A percentile compares a stretch with the other conserved stretches of the same genome.
Evolutionary conservation across 2,888 invertebrate genomes (phyloP).

Genomic region (Agriotes lineatus): DNA sequence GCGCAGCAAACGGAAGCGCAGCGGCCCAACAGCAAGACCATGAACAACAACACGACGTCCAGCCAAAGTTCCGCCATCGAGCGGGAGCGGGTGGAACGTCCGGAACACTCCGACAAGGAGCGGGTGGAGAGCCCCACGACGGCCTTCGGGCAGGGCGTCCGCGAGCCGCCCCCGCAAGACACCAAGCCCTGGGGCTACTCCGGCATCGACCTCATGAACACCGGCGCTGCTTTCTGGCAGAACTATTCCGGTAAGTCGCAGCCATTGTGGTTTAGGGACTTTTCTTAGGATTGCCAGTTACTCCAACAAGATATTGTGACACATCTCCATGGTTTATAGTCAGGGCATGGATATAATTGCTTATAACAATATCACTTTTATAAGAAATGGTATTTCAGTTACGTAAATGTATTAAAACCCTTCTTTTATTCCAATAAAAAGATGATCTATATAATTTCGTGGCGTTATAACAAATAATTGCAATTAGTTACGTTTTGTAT

Average conservation of each 20-base stretch:
- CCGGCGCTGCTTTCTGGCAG: constrained; percentile 90
- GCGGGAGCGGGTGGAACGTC: constrained; percentile 57
- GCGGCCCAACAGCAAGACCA: constrained; percentile 53
- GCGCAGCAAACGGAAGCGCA: constrained; percentile 52
- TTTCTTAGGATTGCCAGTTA: too few species aligned
- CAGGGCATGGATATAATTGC: too few species aligned
- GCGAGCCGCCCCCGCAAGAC: constrained; percentile 67
- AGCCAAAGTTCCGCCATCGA: constrained; percentile 44
- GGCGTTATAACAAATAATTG: too few species aligned
- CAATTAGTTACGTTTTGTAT: too few species aligned
- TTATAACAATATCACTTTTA: too few species aligned
- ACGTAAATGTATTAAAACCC: too few species aligned
- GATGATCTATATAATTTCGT: too few species aligned
- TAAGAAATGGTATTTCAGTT: too few species aligned
- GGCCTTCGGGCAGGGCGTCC: constrained; percentile 60
- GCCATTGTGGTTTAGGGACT: too few species aligned
- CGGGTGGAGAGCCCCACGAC: constrained; percentile 60
- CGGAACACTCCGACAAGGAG: constrained; percentile 44
- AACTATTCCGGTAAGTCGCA: constrained; percentile 88
- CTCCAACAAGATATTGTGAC: too few species aligned
- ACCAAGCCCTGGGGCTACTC: constrained; percentile 76
- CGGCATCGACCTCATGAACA: constrained; percentile 85
- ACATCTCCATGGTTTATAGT: too few species aligned
- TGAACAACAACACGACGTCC: constrained; percentile 52
- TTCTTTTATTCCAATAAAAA: too few species aligned